Conservation (phyloP, 2,113 vertebrate species). For the Origma solitaria region DNA sequence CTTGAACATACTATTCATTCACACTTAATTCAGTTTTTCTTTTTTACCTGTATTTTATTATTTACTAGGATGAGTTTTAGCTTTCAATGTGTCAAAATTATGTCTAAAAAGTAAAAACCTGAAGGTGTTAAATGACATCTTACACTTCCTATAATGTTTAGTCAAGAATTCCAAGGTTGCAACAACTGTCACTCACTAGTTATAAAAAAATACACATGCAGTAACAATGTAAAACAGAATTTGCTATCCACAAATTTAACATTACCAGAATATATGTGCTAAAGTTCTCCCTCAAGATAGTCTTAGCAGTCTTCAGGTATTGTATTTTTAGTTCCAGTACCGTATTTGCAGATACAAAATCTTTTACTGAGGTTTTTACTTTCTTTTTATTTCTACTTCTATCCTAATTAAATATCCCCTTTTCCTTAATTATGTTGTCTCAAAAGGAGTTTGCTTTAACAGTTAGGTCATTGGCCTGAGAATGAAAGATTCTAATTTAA, state of each 20-base stretch:
- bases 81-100: background rate
- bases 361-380: background rate
- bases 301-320: background rate
- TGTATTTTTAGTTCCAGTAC: rapidly evolving
- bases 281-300: background rate
- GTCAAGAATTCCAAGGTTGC: background rate
- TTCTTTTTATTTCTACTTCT: background rate
- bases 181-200: background rate
- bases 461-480: background rate
- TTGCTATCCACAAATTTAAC: background rate
- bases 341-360: background rate
- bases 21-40: background rate
- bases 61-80: background rate
- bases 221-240: background rate
- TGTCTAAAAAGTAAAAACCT: background rate
- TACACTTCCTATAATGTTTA: background rate
- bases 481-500: background rate
- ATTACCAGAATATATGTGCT: background rate
- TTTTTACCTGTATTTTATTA: background rate
- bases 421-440: background rate
- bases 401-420: background rate
- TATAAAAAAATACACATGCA: background rate
- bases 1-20: background rate
- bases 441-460: background rate
- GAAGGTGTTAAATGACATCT: background rate